A percentile compares a stretch with the other conserved stretches of the same genome.
These are phyloP conservation scores for Ellobius talpinus DNA, from an alignment of 2,113 vertebrate genomes.

Conservation along the genomic window DNA sequence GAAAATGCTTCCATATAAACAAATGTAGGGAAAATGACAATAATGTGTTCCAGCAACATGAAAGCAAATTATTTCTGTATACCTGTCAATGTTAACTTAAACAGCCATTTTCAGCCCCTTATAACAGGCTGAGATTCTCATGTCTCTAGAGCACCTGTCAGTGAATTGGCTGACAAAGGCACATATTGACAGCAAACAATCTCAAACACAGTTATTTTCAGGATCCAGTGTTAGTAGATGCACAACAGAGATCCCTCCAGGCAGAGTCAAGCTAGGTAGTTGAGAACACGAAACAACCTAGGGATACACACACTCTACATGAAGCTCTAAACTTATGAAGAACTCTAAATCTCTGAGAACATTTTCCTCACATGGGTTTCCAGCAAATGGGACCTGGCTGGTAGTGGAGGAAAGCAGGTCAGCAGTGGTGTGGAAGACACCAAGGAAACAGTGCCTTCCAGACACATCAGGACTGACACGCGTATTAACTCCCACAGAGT, in stretches of 20 bases:
- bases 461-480: too few species aligned
- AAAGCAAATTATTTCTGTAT: not conserved
- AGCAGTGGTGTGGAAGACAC: not conserved
- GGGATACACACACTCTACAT: not conserved
- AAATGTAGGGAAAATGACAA: not conserved
- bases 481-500: too few species aligned
- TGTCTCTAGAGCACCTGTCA: not conserved
- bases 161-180: not conserved
- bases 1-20: not conserved
- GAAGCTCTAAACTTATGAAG: not conserved
- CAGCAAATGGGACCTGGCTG: not conserved
- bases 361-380: not conserved
- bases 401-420: not conserved
- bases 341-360: not conserved
- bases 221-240: not conserved
- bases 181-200: not conserved
- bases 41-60: not conserved
- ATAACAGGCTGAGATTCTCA: not conserved
- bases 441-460: too few species aligned
- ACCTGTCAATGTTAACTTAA: too few species aligned
- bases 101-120: not conserved
- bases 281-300: not conserved
- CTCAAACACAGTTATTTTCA: not conserved
- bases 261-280: not conserved
- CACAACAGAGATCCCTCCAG: not conserved